Evolutionary conservation across 1,140 invertebrate species (phyloP), one percentile per base, ranked within the genome.

Genomic region (Zaprionus gabonicus): DNA sequence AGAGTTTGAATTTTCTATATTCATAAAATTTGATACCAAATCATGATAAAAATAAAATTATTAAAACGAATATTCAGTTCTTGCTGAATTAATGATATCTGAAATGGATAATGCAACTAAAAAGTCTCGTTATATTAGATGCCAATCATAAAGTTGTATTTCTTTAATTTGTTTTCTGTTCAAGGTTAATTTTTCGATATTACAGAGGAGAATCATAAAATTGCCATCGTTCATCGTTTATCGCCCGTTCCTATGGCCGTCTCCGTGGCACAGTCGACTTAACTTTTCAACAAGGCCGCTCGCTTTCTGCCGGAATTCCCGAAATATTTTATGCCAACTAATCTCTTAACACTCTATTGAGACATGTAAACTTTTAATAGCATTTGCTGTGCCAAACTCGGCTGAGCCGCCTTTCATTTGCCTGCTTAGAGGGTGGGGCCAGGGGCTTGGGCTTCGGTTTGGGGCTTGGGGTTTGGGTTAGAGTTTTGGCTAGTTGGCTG

Each of bases 301-400:
- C 27, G 66, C 55, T 65, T 71, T 53, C 53, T 31, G 64, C 49
- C 57, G 46, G 56, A 80, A 90, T 79, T 76, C 68, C 66, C 68
- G 23, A 81, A 79, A 84, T 90, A 81, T 84, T 90, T 88, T 76
- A 78, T 81, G 81, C 53, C 71, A 88, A 81, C 85, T 85, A 88
- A 88, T 90, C 84, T 90, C 81, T 90, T 88, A 88, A 88, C 81
- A 88, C 84, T 90, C 85, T 81, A 88, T 88, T 88, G 85, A 88
- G 84, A 88, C 85, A 88, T 88, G 78, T 90, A 88, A 88, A 88
- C 78, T 88, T 88, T 88, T 88, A 88, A 88, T 88, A 81, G 84
- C 85, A 88, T 90, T 88, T 88, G 64, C 78, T 65, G 63, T 64
- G 38, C 76, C 74, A 72, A 76, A 62, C 76, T 60, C 60, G 10